A percentile compares a stretch with the other conserved stretches of the same genome.
These are phyloP conservation scores for Drosophila leontia DNA, from an alignment of 1,140 invertebrate species.

Conservation along the genomic window DNA sequence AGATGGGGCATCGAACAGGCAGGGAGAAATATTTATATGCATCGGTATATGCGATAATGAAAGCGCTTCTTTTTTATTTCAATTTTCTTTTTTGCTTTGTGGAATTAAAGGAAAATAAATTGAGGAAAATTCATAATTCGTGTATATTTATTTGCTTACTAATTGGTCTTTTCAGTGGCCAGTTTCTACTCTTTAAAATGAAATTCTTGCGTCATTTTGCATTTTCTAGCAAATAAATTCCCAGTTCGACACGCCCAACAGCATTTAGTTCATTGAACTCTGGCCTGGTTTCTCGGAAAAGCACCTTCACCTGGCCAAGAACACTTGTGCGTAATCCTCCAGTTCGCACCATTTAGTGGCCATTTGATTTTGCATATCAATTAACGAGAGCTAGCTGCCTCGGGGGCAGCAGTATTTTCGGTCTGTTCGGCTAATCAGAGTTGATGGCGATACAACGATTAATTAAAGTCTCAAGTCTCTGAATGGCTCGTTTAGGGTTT, in stretches of 20 bases:
- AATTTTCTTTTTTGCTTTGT: not conserved
- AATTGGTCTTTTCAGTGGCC: not conserved
- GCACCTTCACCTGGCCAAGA: constrained; percentile 31
- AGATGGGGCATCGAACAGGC: constrained; percentile 5
- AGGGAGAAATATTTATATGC: not conserved
- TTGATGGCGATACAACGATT: constrained; percentile 60
- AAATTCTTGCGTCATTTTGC: constrained; percentile 1
- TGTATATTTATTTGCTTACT: constrained; percentile 8
- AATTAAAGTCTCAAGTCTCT: constrained; percentile 58
- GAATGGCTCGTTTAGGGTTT: constrained; percentile 47
- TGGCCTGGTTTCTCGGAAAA: constrained; percentile 20
- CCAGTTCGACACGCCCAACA: not conserved
- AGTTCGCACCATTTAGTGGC: constrained; percentile 59
- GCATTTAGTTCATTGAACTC: constrained; percentile 16
- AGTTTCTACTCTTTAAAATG: not conserved
- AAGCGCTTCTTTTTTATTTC: constrained; percentile 6
- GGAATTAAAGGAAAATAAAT: not conserved
- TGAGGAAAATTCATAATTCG: not conserved
- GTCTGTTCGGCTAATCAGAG: constrained; percentile 47
- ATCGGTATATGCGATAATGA: constrained; percentile 18
- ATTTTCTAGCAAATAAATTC: constrained; percentile 7
- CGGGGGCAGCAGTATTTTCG: constrained; percentile 33
- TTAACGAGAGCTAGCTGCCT: constrained; percentile 58
- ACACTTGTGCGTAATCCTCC: constrained; percentile 53
- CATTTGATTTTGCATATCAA: constrained; percentile 71